Base-by-base conservation (phyloP, 2,797 vertebrate species). In the Neosalanx taihuensis region DNA sequence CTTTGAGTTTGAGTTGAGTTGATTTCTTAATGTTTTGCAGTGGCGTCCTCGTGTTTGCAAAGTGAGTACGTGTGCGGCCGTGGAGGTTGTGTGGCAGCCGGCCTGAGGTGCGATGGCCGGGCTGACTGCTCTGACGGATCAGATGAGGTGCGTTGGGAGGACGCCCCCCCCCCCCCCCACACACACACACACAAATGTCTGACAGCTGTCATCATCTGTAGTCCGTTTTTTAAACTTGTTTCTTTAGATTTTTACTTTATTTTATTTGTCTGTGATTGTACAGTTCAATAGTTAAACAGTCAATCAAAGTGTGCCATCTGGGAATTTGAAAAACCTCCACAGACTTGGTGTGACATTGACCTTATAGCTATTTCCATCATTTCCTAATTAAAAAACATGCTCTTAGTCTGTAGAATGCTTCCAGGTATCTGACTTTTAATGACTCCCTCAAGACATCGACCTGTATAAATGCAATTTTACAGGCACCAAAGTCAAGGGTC, bases 41-140 rank as follows among this genome's bases (percentile, higher is more conserved):
- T 88, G 58, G 89, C 91, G 76, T 93, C 93, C 59, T 91, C 92
- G 37, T 96, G 95, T 81, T 93, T 92, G 53, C 85, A 91, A 81
- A 94, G 82, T 67, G 93, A 95, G 83, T 96, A 95, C 30, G 84
- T 93, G 30, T 96, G 95, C 79, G 82, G 90, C 6, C 90, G 81
- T 3, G 92, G 94, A 62, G 93, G 94, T 37, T 96, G 95, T 68
- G 83, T 96, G 76, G 84, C 90, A 0, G 94, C 93, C 0, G 90
- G 88, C 70, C 76, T 92, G 73, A 93, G 91, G 65, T 96, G 95
- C 64, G 93, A 96, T 20, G 94, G 93, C 58, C 91, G 92, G 17
- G 76, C 89, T 37, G 93, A 96, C 83, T 96, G 95, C 71, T 81
- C 89, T 29, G 95, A 95, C 59, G 94, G 93, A 64, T 95, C 95